Conservation (phyloP, 1,140 invertebrate species). For the Daktulosphaira vitifoliae region DNA sequence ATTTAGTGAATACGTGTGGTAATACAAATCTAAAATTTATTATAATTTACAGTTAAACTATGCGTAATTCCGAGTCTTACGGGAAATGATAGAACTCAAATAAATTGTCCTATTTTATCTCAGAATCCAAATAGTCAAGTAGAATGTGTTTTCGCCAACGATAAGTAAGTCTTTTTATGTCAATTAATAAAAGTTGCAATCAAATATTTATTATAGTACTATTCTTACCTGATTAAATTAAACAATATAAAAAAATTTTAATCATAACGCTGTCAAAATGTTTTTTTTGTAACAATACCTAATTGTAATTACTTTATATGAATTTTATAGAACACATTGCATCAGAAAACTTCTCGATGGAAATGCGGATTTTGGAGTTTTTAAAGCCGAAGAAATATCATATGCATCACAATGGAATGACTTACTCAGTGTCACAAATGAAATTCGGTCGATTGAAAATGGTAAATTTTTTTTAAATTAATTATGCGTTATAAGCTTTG, state of each 20-base stretch:
- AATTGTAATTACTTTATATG: too few relatives aligned
- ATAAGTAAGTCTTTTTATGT: slow-evolving; percentile 8
- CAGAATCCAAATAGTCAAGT: slow-evolving; percentile 11
- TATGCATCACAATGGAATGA: slow-evolving; percentile 56
- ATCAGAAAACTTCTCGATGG: slow-evolving; percentile 60
- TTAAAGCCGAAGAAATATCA: slow-evolving; percentile 63
- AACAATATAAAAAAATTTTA: too few relatives aligned
- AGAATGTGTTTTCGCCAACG: slow-evolving; percentile 18
- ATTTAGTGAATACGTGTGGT: too few relatives aligned
- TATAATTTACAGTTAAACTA: background rate
- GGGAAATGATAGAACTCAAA: background rate
- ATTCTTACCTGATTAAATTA: too few relatives aligned
- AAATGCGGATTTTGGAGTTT: slow-evolving; percentile 69
- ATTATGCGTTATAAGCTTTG: background rate
- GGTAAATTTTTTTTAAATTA: slow-evolving; percentile 10
- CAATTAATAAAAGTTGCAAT: background rate
- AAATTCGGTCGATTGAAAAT: slow-evolving; percentile 49
- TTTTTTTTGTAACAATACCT: too few relatives aligned
- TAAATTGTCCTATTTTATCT: background rate
- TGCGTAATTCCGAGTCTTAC: background rate
- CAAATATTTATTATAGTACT: background rate
- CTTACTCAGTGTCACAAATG: slow-evolving; percentile 59
- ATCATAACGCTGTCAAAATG: too few relatives aligned
- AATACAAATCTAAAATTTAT: too few relatives aligned
- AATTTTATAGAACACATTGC: slow-evolving; percentile 71